Conservation (phyloP, 2,797 vertebrate genomes). For the Hemitrygon akajei region DNA sequence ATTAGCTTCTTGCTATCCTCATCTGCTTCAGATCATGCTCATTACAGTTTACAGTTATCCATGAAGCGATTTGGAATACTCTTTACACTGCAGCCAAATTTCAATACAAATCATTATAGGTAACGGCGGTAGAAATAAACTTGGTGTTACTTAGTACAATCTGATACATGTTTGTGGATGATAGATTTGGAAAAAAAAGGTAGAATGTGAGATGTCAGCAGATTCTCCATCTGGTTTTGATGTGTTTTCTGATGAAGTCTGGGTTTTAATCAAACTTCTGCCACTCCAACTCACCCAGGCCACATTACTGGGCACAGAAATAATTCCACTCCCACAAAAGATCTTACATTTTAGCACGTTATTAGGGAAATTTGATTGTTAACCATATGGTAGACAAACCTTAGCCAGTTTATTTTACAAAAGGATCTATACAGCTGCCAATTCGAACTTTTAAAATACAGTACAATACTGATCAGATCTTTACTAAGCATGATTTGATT, state of each 20-base stretch:
- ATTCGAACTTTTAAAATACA: not conserved
- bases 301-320: conserved; percentile 9
- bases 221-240: conserved; percentile 12
- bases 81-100: not conserved
- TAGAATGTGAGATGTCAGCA: not conserved
- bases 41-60: not conserved
- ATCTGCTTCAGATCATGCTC: not conserved
- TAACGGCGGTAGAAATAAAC: not conserved
- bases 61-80: not conserved
- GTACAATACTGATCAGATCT: not conserved
- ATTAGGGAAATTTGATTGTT: not conserved
- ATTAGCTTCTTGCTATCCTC: not conserved
- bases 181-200: not conserved
- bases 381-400: not conserved
- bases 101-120: not conserved
- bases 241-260: not conserved
- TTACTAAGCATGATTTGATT: not conserved
- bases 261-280: not conserved
- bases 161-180: not conserved
- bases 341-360: not conserved
- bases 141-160: not conserved
- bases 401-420: not conserved
- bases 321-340: not conserved
- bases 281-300: not conserved
- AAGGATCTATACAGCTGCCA: not conserved